Evolutionary conservation across 2,113 vertebrate genomes (phyloP).

Genomic region (Garra rufa): DNA sequence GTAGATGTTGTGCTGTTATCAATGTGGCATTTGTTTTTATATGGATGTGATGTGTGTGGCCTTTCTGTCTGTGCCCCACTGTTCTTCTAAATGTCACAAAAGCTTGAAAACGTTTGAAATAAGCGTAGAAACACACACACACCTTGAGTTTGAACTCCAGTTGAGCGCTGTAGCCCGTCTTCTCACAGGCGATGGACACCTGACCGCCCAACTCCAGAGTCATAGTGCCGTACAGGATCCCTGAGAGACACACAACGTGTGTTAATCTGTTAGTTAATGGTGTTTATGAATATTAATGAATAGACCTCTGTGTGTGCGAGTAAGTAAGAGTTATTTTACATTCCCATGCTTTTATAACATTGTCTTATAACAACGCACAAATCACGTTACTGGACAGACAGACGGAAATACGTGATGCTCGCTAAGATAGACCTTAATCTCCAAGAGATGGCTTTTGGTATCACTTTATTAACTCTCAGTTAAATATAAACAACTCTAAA

Average conservation of each 20-base stretch:
- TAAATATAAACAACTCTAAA: neutral
- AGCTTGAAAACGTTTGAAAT: neutral
- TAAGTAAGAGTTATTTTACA: neutral
- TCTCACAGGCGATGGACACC: constrained; percentile 92
- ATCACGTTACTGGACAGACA: constrained; percentile 1
- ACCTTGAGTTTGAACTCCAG: constrained; percentile 99
- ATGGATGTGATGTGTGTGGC: neutral
- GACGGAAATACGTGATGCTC: neutral
- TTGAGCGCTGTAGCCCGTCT: constrained; percentile 94
- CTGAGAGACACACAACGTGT: constrained; percentile 67
- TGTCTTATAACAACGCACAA: neutral
- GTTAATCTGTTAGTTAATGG: neutral
- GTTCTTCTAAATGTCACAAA: constrained; percentile 15
- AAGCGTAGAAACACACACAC: constrained; percentile 36
- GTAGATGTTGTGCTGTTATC: neutral
- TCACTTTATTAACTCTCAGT: neutral
- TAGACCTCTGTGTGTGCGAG: neutral
- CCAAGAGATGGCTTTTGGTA: neutral
- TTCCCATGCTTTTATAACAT: neutral
- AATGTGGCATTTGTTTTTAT: neutral
- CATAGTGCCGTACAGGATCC: constrained; percentile 98
- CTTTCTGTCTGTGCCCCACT: neutral
- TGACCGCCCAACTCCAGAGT: constrained; percentile 94
- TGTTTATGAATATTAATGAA: neutral
- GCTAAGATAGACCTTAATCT: neutral